phyloP scores from a whole-genome alignment of 2,888 invertebrate genomes.

The Limnephilus lunatus region DNA sequence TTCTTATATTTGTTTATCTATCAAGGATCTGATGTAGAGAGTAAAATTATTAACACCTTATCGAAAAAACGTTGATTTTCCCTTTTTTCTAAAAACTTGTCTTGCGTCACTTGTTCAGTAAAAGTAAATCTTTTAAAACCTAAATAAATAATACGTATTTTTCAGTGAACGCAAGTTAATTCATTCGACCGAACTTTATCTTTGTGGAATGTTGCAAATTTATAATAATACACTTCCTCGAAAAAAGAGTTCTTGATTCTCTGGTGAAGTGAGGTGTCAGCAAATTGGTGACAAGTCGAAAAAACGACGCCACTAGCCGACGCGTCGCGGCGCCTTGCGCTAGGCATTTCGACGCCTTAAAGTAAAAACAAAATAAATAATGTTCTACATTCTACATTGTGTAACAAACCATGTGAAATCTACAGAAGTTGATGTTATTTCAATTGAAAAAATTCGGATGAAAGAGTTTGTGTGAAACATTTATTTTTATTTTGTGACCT shows the following conservation, averaged over 20 bases:
- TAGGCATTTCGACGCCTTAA: slow-evolving; percentile 34
- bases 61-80: no score
- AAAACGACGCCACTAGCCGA: neutral
- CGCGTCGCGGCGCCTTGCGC: slow-evolving; percentile 37
- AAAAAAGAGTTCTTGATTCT: neutral
- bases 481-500: neutral
- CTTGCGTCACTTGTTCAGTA: neutral
- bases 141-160: neutral
- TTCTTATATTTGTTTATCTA: neutral
- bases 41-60: no score
- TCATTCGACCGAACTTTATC: neutral
- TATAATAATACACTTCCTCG: neutral
- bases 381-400: neutral
- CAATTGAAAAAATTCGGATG: neutral
- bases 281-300: neutral
- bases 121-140: neutral
- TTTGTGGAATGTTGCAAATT: neutral
- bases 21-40: no score
- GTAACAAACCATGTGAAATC: neutral
- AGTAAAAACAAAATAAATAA: neutral
- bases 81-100: neutral
- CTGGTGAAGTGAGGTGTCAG: slow-evolving; percentile 24
- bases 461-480: neutral
- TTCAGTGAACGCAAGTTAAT: neutral
- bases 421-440: neutral